Evolutionary conservation across 2,113 vertebrate genomes (phyloP).

Genomic region (Tretioscincus oriximinensis): DNA sequence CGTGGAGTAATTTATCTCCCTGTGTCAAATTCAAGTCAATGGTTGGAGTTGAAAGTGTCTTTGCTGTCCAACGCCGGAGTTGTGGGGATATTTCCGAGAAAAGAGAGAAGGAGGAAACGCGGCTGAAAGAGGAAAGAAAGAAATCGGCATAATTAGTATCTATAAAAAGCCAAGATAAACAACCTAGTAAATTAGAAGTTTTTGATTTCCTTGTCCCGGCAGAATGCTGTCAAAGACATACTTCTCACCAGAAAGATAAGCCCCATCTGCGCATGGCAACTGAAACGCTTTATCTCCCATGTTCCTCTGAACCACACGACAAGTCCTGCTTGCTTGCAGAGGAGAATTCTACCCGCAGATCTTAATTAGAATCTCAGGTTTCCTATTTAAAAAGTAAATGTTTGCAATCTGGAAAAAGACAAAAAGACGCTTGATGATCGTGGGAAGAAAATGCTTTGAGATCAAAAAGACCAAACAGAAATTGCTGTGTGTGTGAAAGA

Average conservation of each 20-base stretch:
- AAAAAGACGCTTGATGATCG: not conserved
- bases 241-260: not conserved
- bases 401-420: not conserved
- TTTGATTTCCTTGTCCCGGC: not conserved
- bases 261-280: not conserved
- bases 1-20: constrained; percentile 14
- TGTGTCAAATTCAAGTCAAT: constrained; percentile 5
- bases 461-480: not conserved
- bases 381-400: not conserved
- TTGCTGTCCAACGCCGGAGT: rapidly evolving
- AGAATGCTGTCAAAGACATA: not conserved
- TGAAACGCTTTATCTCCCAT: not conserved
- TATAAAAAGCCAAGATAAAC: not conserved
- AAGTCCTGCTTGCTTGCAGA: too few relatives aligned
- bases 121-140: not conserved
- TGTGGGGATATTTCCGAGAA: not conserved
- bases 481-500: not conserved
- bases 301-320: not conserved
- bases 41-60: constrained; percentile 5
- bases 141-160: not conserved
- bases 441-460: too few relatives aligned
- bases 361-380: not conserved
- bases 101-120: too few relatives aligned
- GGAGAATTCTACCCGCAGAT: not conserved
- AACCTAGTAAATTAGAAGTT: not conserved